Conservation (phyloP, 2,888 invertebrate species). For the Hymenopus coronatus region DNA sequence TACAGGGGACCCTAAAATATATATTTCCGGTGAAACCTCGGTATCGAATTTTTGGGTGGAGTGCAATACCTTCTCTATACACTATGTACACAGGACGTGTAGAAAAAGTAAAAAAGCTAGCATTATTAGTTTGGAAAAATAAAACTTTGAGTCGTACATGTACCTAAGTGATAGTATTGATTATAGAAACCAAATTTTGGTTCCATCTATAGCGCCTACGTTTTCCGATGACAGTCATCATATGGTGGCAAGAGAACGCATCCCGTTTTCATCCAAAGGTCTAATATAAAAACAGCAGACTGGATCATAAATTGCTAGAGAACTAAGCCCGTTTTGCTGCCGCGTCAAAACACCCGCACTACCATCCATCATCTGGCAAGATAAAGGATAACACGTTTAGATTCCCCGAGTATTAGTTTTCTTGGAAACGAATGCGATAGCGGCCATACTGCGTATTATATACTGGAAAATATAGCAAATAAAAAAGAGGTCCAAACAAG, state of each 20-base stretch:
- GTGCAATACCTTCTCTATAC: too few relatives aligned
- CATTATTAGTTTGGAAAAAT: too few relatives aligned
- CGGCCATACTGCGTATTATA: neutral
- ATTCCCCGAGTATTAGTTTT: neutral
- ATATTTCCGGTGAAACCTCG: too few relatives aligned
- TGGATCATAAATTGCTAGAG: neutral
- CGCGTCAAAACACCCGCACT: neutral
- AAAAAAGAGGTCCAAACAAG: neutral
- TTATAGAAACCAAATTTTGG: too few relatives aligned
- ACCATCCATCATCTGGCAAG: neutral
- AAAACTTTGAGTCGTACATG: too few relatives aligned
- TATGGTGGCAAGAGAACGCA: neutral
- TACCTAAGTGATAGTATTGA: too few relatives aligned
- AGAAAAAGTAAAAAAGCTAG: too few relatives aligned
- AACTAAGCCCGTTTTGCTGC: neutral
- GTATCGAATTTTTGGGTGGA: too few relatives aligned
- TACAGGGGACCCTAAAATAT: too few relatives aligned
- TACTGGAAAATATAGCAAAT: neutral
- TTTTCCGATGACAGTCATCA: too few relatives aligned
- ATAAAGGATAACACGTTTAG: neutral
- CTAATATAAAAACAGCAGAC: neutral
- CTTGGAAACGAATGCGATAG: neutral
- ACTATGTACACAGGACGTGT: too few relatives aligned
- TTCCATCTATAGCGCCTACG: too few relatives aligned
- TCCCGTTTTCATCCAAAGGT: neutral